Evolutionary conservation across 2,113 vertebrate genomes (phyloP).

Genomic region (Dermatemys mawii): DNA sequence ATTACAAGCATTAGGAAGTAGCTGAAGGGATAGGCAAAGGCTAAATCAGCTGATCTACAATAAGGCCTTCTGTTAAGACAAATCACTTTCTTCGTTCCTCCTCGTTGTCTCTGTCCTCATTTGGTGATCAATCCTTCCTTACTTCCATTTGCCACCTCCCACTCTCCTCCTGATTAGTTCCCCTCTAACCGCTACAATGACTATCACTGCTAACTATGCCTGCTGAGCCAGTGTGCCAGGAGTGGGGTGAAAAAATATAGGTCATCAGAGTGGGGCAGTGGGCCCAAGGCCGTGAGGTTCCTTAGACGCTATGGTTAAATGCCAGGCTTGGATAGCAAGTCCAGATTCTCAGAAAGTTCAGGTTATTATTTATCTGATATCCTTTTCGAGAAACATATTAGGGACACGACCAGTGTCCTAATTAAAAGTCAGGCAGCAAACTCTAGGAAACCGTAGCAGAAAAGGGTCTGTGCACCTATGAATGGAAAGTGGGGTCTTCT

Average conservation of each 20-base stretch:
- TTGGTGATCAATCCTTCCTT: neutral
- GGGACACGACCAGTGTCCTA: neutral
- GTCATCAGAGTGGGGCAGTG: neutral
- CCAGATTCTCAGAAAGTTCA: neutral
- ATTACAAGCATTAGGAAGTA: neutral
- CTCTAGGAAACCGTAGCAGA: accelerated
- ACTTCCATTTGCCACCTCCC: neutral
- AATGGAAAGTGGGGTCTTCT: neutral
- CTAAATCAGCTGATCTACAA: neutral
- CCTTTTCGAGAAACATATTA: neutral
- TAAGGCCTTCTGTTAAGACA: neutral
- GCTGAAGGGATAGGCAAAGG: neutral
- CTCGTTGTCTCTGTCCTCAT: neutral
- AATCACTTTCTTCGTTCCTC: neutral
- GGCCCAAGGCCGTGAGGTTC: neutral
- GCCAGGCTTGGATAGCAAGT: neutral
- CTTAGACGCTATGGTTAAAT: neutral
- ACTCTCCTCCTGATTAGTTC: neutral
- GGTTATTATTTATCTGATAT: neutral
- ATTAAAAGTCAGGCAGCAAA: neutral
- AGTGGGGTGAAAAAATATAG: neutral
- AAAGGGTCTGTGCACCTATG: accelerated
- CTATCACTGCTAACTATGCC: neutral
- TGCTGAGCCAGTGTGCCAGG: neutral
- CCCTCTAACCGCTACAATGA: accelerated